Percentiles rank a stretch among this genome's conserved stretches.
These are phyloP conservation scores for Gyrodactylus salaris DNA, from an alignment of 1,140 invertebrate genomes.

Conservation along the genomic window DNA sequence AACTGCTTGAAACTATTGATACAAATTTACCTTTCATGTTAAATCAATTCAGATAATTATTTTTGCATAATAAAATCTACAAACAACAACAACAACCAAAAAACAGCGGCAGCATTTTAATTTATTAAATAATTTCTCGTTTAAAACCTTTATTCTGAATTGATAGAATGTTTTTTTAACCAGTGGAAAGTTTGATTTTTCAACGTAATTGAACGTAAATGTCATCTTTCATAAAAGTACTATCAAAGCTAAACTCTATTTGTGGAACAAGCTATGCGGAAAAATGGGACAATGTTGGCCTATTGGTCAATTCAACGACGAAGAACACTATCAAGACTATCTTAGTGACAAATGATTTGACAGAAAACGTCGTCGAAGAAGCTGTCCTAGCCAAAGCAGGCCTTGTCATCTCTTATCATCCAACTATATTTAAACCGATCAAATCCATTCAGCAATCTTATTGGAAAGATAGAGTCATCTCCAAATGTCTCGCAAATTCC, in stretches of 20 bases:
- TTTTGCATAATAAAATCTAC: neutral
- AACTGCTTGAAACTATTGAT: too few relatives aligned
- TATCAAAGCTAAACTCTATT: slow-evolving; percentile 31
- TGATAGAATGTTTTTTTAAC: too few relatives aligned
- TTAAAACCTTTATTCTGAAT: too few relatives aligned
- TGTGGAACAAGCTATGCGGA: slow-evolving; percentile 37
- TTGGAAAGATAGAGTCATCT: slow-evolving; percentile 48
- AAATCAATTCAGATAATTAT: too few relatives aligned
- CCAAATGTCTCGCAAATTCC: slow-evolving; percentile 40
- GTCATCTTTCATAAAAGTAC: neutral
- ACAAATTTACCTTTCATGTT: too few relatives aligned
- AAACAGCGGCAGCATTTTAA: neutral
- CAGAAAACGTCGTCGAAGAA: slow-evolving; percentile 39
- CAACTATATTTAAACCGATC: slow-evolving; percentile 50
- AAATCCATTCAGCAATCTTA: slow-evolving; percentile 32
- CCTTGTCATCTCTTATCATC: slow-evolving; percentile 71
- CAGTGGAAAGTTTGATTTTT: too few relatives aligned
- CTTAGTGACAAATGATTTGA: slow-evolving; percentile 61
- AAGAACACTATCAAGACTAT: slow-evolving; percentile 21
- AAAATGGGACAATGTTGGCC: slow-evolving; percentile 72
- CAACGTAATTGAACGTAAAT: too few relatives aligned
- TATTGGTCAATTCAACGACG: slow-evolving; percentile 42
- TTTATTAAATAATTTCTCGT: too few relatives aligned
- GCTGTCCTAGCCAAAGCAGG: slow-evolving; percentile 31
- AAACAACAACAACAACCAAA: too few relatives aligned